Evolutionary conservation across 1,140 invertebrate species (phyloP), one percentile per base, ranked within the genome.

Genomic region (Araneus ventricosus): DNA sequence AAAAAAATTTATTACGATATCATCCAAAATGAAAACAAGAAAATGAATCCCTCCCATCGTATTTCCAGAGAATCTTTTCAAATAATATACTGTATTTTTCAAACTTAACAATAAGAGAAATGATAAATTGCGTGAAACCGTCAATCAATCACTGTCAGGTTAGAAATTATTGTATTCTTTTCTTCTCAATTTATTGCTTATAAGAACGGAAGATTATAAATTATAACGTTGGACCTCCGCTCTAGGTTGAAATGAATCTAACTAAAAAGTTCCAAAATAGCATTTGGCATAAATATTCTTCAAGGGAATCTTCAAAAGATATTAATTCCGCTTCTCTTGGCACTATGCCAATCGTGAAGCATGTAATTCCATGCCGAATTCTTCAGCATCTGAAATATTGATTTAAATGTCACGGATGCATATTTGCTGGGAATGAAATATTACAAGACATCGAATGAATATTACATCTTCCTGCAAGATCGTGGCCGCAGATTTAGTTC

Each of bases 211-310:
- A 75, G 70, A 75, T 75, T 75, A 75, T 75, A 37, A 75, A 75
- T 75, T 75, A 75, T 22, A 37, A 37, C 70, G 17, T 75, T 22
- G 17, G 17, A n/a, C 67, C n/a, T 70, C 17, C 27, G 17, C 30
- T 37, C 70, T 37, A 75, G 34, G 27, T 37, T 75, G 10, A 75
- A 34, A 75, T 75, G 70, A 75, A 75, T 75, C 67, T 30, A 75
- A 75, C 27, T 75, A 37, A 75, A 75, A 75, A 75, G 20, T 34
- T 20, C 27, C 30, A 34, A 24, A 63, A 75, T 34, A 75, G 70
- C 70, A 75, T 75, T 75, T 75, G 70, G 70, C 70, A 37, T 75
- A 75, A 75, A 75, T 75, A 82, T 82, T 82, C 80, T 82, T 52
- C 80, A 45, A 10, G 14, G 80, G 80, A 52, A 52, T 45, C 41